Conservation (phyloP, 1,140 invertebrate species). For the Lutraria rhynchaena region DNA sequence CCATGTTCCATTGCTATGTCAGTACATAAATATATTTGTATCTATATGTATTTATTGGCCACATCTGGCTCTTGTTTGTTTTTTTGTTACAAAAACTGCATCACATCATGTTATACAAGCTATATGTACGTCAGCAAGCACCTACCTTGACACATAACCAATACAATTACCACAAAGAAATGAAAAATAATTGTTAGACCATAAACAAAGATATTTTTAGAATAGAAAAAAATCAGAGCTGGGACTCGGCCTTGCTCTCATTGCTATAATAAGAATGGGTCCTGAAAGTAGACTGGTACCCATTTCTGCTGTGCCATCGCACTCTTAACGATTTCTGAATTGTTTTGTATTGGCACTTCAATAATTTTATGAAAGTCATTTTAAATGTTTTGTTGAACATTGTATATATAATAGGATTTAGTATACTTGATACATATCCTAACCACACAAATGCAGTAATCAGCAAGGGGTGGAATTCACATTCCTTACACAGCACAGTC, state of each 20-base stretch:
- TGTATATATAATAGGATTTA: conserved; percentile 83
- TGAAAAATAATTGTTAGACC: too few relatives aligned
- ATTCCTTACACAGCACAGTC: conserved; percentile 82
- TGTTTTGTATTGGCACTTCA: conserved; percentile 54
- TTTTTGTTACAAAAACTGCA: too few relatives aligned
- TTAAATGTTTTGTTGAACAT: conserved; percentile 82
- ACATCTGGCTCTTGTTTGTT: too few relatives aligned
- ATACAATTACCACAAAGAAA: too few relatives aligned
- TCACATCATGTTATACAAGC: too few relatives aligned
- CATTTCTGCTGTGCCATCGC: conserved; percentile 55
- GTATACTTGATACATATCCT: conserved; percentile 81
- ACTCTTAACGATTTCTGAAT: conserved; percentile 58
- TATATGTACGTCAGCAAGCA: too few relatives aligned
- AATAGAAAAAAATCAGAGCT: conserved; percentile 15
- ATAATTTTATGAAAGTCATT: conserved; percentile 79
- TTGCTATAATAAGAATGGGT: conserved; percentile 50
- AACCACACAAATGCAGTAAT: conserved; percentile 81
- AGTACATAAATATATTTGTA: too few relatives aligned
- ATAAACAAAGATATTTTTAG: too few relatives aligned
- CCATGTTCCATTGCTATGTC: too few relatives aligned
- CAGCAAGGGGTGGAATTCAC: conserved; percentile 79
- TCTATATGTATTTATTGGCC: too few relatives aligned
- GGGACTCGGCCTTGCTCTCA: conserved; percentile 38
- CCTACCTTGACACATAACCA: too few relatives aligned
- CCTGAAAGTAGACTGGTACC: conserved; percentile 50